phyloP scores from a whole-genome alignment of 2,888 invertebrate genomes.

The Drosophila longiperda region DNA sequence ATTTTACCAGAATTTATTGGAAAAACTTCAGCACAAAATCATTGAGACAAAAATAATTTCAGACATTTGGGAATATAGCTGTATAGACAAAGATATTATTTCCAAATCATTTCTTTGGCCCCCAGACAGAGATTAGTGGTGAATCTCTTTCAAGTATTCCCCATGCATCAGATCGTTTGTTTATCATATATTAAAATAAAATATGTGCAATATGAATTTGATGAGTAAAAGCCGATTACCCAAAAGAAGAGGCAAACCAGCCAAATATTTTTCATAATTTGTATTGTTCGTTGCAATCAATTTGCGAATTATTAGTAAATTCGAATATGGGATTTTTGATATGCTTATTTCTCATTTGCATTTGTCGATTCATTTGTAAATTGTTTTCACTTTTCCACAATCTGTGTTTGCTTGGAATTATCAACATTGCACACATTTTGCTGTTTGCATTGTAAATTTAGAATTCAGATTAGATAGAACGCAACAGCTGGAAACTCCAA shows the following conservation, averaged over 20 bases:
- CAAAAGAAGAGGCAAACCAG: background rate
- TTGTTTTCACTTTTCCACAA: background rate
- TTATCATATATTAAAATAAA: background rate
- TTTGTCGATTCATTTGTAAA: background rate
- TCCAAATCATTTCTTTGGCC: background rate
- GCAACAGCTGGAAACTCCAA: background rate
- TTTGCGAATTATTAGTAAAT: background rate
- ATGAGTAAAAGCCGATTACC: background rate
- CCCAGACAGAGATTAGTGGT: background rate
- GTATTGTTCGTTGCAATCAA: background rate
- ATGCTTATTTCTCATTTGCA: background rate
- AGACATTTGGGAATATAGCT: background rate
- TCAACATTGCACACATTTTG: background rate
- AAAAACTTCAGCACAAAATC: constrained; percentile 6
- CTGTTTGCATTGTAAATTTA: background rate
- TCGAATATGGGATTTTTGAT: background rate
- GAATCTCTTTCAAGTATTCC: background rate
- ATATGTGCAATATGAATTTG: background rate
- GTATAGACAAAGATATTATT: background rate
- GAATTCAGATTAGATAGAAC: background rate
- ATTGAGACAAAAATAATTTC: constrained; percentile 1
- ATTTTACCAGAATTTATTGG: constrained; percentile 10
- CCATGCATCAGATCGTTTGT: background rate
- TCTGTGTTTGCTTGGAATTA: background rate
- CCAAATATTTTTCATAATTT: background rate